phyloP scores from a whole-genome alignment of 2,888 invertebrate species.

The Agriotes lineatus region DNA sequence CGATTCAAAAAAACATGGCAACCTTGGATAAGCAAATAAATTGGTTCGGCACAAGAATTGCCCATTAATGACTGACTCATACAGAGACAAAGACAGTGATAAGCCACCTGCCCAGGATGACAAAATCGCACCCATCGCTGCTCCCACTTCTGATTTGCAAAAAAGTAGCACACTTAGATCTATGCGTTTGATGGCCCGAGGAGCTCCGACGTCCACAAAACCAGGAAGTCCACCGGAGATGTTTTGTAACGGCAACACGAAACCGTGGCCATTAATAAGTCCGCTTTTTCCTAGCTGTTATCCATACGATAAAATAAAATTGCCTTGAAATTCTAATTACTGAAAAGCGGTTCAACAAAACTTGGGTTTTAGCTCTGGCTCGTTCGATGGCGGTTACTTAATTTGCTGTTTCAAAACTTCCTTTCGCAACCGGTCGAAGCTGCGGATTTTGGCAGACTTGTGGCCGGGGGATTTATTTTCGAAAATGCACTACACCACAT shows the following conservation, averaged over 20 bases:
- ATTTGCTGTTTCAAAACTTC: not conserved
- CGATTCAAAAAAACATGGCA: not conserved
- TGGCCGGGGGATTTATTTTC: not conserved
- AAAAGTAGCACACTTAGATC: not conserved
- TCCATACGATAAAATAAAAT: not conserved
- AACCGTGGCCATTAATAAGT: not conserved
- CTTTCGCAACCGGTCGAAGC: not conserved
- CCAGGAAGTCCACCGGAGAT: conserved; percentile 2
- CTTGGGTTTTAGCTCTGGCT: not conserved
- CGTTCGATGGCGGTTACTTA: not conserved
- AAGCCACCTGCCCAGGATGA: too few relatives aligned
- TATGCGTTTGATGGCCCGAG: not conserved
- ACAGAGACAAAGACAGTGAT: too few relatives aligned
- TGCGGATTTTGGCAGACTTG: not conserved
- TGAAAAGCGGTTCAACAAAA: not conserved
- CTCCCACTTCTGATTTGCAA: not conserved
- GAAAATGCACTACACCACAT: conserved; percentile 4
- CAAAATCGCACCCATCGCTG: not conserved
- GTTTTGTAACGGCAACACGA: not conserved
- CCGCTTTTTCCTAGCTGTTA: not conserved
- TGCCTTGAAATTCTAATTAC: too few relatives aligned
- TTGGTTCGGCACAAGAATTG: not conserved
- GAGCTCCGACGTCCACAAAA: not conserved
- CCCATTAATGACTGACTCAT: conserved; percentile 5
- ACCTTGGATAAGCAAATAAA: conserved; percentile 2